Conservation (phyloP, 2,888 invertebrate species). For the Cheilosia vernalis region DNA sequence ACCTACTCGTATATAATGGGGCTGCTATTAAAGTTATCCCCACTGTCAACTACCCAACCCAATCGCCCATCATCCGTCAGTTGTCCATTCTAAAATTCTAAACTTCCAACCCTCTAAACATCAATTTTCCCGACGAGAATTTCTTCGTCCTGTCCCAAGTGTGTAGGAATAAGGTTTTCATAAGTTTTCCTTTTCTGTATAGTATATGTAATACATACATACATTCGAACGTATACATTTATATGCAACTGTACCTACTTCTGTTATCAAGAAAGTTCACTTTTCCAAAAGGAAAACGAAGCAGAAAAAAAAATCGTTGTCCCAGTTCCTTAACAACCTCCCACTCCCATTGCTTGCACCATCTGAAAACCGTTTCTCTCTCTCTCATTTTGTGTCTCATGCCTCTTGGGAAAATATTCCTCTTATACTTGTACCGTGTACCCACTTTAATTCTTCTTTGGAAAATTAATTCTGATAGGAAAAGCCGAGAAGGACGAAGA, state of each 20-base stretch:
- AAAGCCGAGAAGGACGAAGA: slow-evolving; percentile 41
- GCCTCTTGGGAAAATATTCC: slow-evolving; percentile 68
- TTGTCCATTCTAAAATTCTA: slow-evolving; percentile 72
- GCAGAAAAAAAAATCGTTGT: slow-evolving; percentile 59
- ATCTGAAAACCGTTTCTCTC: slow-evolving; percentile 55
- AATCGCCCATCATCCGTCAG: slow-evolving; percentile 69
- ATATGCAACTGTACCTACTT: slow-evolving; percentile 48
- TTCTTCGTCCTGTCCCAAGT: slow-evolving; percentile 15
- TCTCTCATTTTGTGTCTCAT: slow-evolving; percentile 20
- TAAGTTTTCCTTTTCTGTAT: slow-evolving; percentile 52
- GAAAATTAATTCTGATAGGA: slow-evolving; percentile 71
- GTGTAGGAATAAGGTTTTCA: slow-evolving; percentile 55
- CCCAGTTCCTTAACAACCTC: slow-evolving; percentile 72
- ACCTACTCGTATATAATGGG: slow-evolving; percentile 1
- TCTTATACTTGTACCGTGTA: slow-evolving; percentile 36
- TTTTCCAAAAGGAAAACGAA: slow-evolving; percentile 55
- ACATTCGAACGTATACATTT: slow-evolving; percentile 8
- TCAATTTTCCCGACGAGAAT: slow-evolving; percentile 60
- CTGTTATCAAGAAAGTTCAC: slow-evolving; percentile 66
- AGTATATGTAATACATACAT: slow-evolving; percentile 12
- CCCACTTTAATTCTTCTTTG: slow-evolving; percentile 64
- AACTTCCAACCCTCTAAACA: slow-evolving; percentile 67
- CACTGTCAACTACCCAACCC: slow-evolving; percentile 57
- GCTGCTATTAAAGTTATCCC: slow-evolving; percentile 51
- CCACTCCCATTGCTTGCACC: slow-evolving; percentile 64